Conservation (phyloP, 2,113 vertebrate species). For the Catharus minimus region DNA sequence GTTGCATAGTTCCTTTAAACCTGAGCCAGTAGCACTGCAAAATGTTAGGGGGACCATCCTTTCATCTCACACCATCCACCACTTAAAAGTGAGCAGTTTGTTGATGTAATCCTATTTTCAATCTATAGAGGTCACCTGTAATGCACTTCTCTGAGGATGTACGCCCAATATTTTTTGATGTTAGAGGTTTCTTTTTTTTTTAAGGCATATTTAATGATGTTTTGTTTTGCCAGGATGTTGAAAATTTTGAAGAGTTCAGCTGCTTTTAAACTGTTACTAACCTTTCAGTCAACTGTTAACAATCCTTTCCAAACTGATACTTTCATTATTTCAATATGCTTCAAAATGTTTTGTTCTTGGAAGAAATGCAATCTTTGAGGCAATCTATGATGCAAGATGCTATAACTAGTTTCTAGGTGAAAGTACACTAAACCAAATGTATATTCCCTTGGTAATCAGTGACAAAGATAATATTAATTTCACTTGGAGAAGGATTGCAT, state of each 20-base stretch:
- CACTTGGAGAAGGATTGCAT: not conserved
- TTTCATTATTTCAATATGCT: conserved; percentile 5
- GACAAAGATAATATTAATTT: not conserved
- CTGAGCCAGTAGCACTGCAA: conserved; percentile 72
- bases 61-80: conserved; percentile 72
- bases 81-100: conserved; percentile 75
- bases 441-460: not conserved
- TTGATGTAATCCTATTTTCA: conserved; percentile 82
- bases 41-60: conserved; percentile 60
- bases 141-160: conserved; percentile 58
- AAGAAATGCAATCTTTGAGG: not conserved
- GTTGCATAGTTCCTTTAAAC: conserved; percentile 78
- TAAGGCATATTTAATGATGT: conserved; percentile 40
- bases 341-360: not conserved
- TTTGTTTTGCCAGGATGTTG: conserved; percentile 43
- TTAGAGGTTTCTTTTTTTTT: conserved; percentile 6
- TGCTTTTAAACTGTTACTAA: conserved; percentile 33
- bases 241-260: conserved; percentile 26
- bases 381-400: not conserved
- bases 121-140: conserved; percentile 76
- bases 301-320: not conserved
- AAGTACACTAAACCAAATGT: not conserved
- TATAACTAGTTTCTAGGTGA: not conserved
- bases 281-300: conserved; percentile 13
- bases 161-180: conserved; percentile 64